Percentiles rank a stretch among this genome's conserved stretches.
phyloP scores from a whole-genome alignment of 2,888 invertebrate species.

The Microplitis manilae region DNA sequence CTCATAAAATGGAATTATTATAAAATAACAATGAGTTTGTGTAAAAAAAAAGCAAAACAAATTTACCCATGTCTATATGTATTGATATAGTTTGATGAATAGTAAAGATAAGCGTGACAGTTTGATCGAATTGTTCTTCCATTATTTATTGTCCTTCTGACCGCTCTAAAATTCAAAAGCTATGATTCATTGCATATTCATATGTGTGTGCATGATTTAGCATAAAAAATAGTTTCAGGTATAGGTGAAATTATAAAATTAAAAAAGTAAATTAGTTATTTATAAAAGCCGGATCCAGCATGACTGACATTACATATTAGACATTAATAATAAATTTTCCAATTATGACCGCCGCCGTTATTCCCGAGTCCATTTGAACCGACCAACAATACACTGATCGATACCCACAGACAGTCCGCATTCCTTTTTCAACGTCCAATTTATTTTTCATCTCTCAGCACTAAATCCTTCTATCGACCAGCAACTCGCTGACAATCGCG shows the following conservation, averaged over 20 bases:
- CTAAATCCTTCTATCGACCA: not conserved
- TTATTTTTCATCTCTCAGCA: not conserved
- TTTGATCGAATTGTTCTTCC: slow-evolving; percentile 17
- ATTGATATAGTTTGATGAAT: slow-evolving; percentile 27
- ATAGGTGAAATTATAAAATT: not conserved
- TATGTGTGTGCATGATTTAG: slow-evolving; percentile 26
- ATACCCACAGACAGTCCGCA: not conserved
- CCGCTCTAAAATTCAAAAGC: slow-evolving; percentile 22
- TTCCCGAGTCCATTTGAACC: not conserved
- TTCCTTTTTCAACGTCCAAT: not conserved
- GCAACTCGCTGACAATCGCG: not conserved
- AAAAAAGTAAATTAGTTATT: too few relatives aligned
- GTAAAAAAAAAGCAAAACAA: not conserved
- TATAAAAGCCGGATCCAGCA: not conserved
- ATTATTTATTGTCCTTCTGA: slow-evolving; percentile 35
- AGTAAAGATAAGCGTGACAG: slow-evolving; percentile 34
- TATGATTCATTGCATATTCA: slow-evolving; percentile 28
- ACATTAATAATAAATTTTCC: not conserved
- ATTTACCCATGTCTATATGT: not conserved
- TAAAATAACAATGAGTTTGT: not conserved
- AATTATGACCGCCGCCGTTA: not conserved
- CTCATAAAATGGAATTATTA: not conserved
- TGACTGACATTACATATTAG: not conserved
- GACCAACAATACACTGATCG: not conserved
- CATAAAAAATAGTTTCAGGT: slow-evolving; percentile 18